Evolutionary conservation across 2,797 vertebrate genomes (phyloP).

Genomic region (Gorsachius magnificus): DNA sequence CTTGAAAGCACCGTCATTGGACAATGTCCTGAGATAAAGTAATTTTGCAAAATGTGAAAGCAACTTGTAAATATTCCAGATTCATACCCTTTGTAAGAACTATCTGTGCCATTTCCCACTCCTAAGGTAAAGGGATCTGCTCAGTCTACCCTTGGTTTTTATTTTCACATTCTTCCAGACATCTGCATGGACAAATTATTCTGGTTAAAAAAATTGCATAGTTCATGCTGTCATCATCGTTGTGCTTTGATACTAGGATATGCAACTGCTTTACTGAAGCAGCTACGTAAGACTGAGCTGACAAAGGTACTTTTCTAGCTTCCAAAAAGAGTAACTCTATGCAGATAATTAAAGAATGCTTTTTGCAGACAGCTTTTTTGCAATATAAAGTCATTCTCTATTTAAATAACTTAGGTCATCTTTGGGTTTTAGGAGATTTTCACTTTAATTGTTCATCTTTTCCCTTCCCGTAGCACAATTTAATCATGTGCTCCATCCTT

Average conservation of each 20-base stretch:
- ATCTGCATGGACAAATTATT: not conserved
- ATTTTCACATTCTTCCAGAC: not conserved
- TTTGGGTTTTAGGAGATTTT: not conserved
- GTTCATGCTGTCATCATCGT: rapidly evolving
- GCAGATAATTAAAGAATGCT: not conserved
- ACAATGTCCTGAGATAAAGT: not conserved
- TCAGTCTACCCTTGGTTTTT: not conserved
- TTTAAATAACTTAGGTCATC: slow-evolving; percentile 11
- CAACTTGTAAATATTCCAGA: not conserved
- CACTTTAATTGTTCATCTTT: slow-evolving; percentile 27
- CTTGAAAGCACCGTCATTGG: not conserved
- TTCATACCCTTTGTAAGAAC: not conserved
- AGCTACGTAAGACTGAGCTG: not conserved
- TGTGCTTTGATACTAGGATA: not conserved
- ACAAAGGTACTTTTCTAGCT: not conserved
- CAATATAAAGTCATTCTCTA: not conserved
- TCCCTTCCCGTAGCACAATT: not conserved
- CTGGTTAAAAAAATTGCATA: not conserved
- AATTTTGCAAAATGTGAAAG: not conserved
- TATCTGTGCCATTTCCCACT: not conserved
- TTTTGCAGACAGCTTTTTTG: not conserved
- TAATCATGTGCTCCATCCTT: not conserved
- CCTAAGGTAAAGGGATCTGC: not conserved
- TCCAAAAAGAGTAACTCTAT: not conserved
- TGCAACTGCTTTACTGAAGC: not conserved